Evolutionary conservation across 2,113 vertebrate species (phyloP).

Genomic region (Lutjanus erythropterus): DNA sequence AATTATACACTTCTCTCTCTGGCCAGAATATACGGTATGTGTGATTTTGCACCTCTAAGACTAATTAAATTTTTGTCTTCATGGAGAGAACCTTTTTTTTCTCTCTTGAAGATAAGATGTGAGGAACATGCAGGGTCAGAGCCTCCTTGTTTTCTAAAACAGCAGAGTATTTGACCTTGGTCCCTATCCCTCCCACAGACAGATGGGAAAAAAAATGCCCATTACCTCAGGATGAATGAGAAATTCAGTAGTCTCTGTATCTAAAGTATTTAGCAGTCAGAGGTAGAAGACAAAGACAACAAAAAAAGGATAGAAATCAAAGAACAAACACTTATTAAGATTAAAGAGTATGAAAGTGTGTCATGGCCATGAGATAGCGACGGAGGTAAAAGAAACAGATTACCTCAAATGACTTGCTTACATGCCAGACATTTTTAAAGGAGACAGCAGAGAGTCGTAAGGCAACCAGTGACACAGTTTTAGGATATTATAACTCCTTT

Average conservation of each 20-base stretch:
- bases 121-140: slow-evolving; percentile 28
- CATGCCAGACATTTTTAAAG: slow-evolving; percentile 20
- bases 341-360: background rate
- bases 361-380: background rate
- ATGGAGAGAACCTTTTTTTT: background rate
- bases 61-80: background rate
- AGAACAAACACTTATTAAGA: background rate
- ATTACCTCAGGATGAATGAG: slow-evolving; percentile 1
- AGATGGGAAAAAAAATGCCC: slow-evolving; percentile 28
- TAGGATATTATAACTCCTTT: background rate
- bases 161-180: slow-evolving; percentile 29
- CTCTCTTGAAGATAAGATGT: slow-evolving; percentile 34
- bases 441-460: background rate
- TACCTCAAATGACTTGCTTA: background rate
- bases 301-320: background rate
- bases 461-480: background rate
- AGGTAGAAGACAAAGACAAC: background rate
- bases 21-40: background rate
- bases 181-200: slow-evolving; percentile 27
- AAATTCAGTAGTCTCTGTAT: background rate
- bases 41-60: background rate
- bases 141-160: slow-evolving; percentile 37
- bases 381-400: background rate
- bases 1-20: background rate
- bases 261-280: background rate